Conservation (phyloP, 2,888 invertebrate species). For the Eristalinus sepulchralis region DNA sequence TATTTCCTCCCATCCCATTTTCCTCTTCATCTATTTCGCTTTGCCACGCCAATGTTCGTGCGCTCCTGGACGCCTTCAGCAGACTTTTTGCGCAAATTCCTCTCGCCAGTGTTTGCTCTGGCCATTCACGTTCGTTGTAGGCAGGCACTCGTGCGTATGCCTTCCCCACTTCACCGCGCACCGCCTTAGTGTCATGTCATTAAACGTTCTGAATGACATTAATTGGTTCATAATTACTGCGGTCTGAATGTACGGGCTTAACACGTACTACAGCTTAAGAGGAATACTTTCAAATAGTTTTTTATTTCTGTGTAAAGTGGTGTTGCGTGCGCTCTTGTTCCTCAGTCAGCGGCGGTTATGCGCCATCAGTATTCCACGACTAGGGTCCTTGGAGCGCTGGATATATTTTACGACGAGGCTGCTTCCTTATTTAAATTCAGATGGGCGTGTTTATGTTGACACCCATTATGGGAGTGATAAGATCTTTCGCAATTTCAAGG, state of each 20-base stretch:
- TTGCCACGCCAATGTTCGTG: constrained; percentile 30
- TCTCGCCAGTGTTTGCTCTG: neutral
- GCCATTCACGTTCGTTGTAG: neutral
- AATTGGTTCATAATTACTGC: constrained; percentile 57
- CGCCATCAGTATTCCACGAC: constrained; percentile 22
- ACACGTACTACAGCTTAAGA: constrained; percentile 28
- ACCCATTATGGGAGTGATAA: constrained; percentile 26
- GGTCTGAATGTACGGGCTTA: constrained; percentile 39
- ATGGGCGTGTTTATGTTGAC: constrained; percentile 15
- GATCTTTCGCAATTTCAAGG: constrained; percentile 14
- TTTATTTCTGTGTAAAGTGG: neutral
- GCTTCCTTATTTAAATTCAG: constrained; percentile 1
- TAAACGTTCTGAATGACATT: constrained; percentile 52
- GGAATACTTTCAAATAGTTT: constrained; percentile 10
- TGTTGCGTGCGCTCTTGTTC: constrained; percentile 20
- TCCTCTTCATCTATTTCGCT: constrained; percentile 9
- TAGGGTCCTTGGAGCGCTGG: neutral
- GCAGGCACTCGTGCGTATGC: constrained; percentile 54
- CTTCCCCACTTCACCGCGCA: constrained; percentile 35
- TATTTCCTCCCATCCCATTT: neutral
- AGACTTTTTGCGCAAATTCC: neutral
- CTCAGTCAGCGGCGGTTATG: neutral
- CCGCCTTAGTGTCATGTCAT: constrained; percentile 23
- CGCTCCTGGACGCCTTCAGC: neutral
- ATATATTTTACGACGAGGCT: constrained; percentile 20